These are phyloP conservation scores for Akabosia matsudoensis DNA, from an alignment of 1,140 invertebrate species.

Conservation along the genomic window DNA sequence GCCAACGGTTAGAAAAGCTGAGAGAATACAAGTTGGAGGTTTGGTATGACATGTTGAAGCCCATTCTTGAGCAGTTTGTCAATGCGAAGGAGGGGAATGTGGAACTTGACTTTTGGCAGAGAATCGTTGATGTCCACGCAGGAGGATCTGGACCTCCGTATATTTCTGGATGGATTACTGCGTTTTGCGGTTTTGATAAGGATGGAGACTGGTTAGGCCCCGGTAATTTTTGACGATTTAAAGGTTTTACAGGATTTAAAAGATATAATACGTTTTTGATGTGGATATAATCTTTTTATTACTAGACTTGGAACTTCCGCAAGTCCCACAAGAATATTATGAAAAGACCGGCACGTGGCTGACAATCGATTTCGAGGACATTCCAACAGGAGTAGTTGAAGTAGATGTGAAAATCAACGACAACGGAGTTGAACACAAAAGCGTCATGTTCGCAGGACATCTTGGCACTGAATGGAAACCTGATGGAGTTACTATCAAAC, in stretches of 20 bases:
- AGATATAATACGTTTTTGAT: background rate
- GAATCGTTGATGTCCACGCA: no score
- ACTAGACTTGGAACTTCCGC: background rate
- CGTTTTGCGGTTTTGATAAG: conserved; percentile 14
- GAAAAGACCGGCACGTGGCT: background rate
- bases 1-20: conserved; percentile 21
- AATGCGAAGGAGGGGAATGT: conserved; percentile 27
- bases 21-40: conserved; percentile 20
- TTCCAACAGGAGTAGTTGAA: background rate
- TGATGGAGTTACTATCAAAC: background rate
- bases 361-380: background rate
- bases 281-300: background rate
- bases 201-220: conserved; percentile 1
- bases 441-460: no score
- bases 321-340: background rate
- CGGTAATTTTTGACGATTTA: background rate
- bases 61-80: conserved; percentile 34
- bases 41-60: conserved; percentile 26
- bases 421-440: no score
- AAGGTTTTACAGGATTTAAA: background rate
- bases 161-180: background rate
- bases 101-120: no score
- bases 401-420: no score
- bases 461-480: no score
- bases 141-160: background rate